A percentile compares a stretch with the other conserved stretches of the same genome.
These are phyloP conservation scores for Coluber constrictor DNA, from an alignment of 2,797 vertebrate species.

Conservation along the genomic window DNA sequence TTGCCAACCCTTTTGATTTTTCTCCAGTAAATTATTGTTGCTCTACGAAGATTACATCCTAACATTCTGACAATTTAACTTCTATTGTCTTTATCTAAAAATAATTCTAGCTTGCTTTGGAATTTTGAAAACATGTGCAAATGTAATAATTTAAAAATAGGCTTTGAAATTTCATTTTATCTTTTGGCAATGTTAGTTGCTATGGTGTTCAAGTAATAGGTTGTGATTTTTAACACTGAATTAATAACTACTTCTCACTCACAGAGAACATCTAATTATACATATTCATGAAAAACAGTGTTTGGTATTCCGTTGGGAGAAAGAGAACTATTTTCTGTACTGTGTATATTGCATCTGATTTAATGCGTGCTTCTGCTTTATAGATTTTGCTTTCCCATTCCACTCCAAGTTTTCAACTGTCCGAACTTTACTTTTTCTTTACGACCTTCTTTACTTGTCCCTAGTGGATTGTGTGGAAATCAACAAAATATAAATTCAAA, in stretches of 20 bases:
- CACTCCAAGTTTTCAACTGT: conserved; percentile 30
- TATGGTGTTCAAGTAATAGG: conserved; percentile 81
- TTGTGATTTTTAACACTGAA: conserved; percentile 82
- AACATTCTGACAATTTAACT: conserved; percentile 40
- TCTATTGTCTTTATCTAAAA: conserved; percentile 62
- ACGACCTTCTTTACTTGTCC: conserved; percentile 24
- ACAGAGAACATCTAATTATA: conserved; percentile 79
- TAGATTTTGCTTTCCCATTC: conserved; percentile 4
- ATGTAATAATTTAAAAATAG: conserved; percentile 74
- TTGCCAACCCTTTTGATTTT: neutral
- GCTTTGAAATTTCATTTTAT: conserved; percentile 71
- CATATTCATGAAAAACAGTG: conserved; percentile 72
- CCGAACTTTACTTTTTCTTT: too few relatives aligned
- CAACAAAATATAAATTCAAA: neutral
- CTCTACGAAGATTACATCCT: conserved; percentile 11
- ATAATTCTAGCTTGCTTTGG: conserved; percentile 60
- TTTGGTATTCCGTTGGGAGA: conserved; percentile 64
- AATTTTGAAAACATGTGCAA: conserved; percentile 66
- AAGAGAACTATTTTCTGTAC: conserved; percentile 44
- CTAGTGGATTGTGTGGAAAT: neutral
- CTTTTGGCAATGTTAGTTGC: conserved; percentile 72
- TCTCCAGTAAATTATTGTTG: conserved; percentile 9
- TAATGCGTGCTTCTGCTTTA: conserved; percentile 43
- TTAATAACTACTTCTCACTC: conserved; percentile 82
- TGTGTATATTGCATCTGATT: conserved; percentile 26